Percentiles rank a stretch among this genome's conserved stretches.
Conservation (phyloP, 2,113 vertebrate genomes). For the Gymnorhina tibicen region DNA sequence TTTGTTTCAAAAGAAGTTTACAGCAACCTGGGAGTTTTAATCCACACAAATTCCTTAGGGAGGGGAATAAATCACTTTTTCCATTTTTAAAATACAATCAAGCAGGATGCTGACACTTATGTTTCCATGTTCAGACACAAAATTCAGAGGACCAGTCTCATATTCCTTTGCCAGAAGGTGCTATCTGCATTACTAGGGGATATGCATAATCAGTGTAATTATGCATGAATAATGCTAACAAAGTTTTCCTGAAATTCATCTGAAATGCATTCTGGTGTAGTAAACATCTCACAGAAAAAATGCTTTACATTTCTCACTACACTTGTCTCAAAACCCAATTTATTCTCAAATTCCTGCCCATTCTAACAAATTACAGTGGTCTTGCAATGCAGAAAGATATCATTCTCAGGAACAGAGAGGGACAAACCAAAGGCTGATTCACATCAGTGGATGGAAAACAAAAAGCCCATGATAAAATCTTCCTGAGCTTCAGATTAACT, state of each 20-base stretch:
- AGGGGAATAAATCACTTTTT: background rate
- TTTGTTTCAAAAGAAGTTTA: background rate
- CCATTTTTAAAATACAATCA: background rate
- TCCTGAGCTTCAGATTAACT: background rate
- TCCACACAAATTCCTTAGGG: background rate
- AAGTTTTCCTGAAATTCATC: background rate
- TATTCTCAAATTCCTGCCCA: background rate
- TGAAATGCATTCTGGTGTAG: background rate
- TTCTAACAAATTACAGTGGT: background rate
- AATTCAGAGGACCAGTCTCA: background rate
- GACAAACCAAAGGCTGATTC: background rate
- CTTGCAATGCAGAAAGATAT: background rate
- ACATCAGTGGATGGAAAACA: background rate
- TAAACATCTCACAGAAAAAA: background rate
- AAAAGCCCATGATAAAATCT: background rate
- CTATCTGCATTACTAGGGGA: background rate
- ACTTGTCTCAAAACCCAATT: background rate
- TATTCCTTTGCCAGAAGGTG: background rate
- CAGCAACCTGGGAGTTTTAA: background rate
- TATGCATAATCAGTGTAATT: background rate
- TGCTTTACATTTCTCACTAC: background rate
- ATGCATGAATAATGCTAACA: background rate
- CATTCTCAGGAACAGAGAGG: background rate
- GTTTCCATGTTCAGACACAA: background rate
- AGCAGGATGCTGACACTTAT: background rate